A percentile compares a stretch with the other conserved stretches of the same genome.
Conservation (phyloP, 2,888 invertebrate species). For the Nomada goodeniana region DNA sequence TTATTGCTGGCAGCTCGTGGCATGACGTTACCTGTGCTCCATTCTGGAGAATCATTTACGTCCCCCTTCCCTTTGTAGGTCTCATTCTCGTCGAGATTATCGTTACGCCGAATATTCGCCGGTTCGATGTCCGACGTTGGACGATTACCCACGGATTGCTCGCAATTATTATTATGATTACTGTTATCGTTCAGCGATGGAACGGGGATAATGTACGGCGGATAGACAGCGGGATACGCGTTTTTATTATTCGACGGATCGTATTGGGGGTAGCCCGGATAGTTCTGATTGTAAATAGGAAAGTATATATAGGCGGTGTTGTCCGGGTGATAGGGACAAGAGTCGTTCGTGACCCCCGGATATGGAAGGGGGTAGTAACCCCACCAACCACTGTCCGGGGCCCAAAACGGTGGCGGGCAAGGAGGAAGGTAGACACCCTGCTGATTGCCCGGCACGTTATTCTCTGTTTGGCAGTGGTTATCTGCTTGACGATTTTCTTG, state of each 20-base stretch:
- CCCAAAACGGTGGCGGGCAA: slow-evolving; percentile 73
- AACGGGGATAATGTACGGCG: slow-evolving; percentile 31
- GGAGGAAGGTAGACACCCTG: slow-evolving; percentile 77
- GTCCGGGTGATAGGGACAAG: slow-evolving; percentile 63
- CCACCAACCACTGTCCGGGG: slow-evolving; percentile 76
- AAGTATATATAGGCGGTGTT: slow-evolving; percentile 67
- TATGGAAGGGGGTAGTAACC: slow-evolving; percentile 72
- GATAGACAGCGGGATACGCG: slow-evolving; percentile 27
- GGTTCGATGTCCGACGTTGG: neutral
- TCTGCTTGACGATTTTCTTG: slow-evolving; percentile 81
- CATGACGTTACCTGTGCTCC: slow-evolving; percentile 29
- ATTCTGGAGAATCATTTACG: slow-evolving; percentile 5
- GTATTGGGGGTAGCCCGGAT: slow-evolving; percentile 12
- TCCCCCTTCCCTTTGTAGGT: neutral
- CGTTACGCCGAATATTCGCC: too few species aligned
- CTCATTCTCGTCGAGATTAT: neutral
- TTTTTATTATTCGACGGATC: slow-evolving; percentile 13
- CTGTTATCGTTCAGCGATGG: neutral
- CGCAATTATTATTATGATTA: neutral
- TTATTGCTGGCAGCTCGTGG: slow-evolving; percentile 39
- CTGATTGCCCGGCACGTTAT: slow-evolving; percentile 81
- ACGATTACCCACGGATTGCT: neutral
- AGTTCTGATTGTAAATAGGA: slow-evolving; percentile 67
- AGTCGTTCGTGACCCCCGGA: slow-evolving; percentile 44
- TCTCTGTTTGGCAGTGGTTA: slow-evolving; percentile 79